Evolutionary conservation across 2,113 vertebrate genomes (phyloP).

Genomic region (Indri indri): DNA sequence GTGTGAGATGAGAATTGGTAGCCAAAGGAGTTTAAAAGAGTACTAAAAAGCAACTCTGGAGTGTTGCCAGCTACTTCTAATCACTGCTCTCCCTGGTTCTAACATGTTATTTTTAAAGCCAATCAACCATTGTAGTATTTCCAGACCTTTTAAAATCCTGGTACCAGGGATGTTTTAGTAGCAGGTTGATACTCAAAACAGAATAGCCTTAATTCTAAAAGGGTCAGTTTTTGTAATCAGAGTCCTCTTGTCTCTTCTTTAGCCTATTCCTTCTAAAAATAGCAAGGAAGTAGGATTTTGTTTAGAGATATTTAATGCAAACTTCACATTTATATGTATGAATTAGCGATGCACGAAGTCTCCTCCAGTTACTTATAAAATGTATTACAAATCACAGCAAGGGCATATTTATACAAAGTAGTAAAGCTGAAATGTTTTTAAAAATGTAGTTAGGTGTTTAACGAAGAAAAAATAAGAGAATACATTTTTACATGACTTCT

Average conservation of each 20-base stretch:
- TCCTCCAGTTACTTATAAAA: conserved; percentile 56
- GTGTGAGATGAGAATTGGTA: conserved; percentile 40
- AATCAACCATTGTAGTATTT: conserved; percentile 61
- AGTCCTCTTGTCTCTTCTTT: conserved; percentile 35
- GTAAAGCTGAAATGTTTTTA: conserved; percentile 42
- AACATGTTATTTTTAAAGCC: conserved; percentile 59
- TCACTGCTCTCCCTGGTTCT: conserved; percentile 33
- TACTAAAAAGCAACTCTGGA: conserved; percentile 52
- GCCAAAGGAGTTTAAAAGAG: conserved; percentile 47
- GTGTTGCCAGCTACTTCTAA: conserved; percentile 54
- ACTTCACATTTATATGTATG: conserved; percentile 65
- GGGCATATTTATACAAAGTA: conserved; percentile 37
- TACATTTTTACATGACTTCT: conserved; percentile 7
- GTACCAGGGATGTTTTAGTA: conserved; percentile 30
- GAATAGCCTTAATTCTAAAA: conserved; percentile 61
- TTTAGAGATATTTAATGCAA: conserved; percentile 62
- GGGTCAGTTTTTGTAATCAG: conserved; percentile 47
- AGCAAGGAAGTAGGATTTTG: conserved; percentile 48
- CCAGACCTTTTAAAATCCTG: conserved; percentile 47
- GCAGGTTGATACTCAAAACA: conserved; percentile 49
- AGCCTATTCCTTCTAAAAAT: conserved; percentile 49
- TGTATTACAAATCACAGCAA: conserved; percentile 61
- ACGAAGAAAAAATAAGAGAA: conserved; percentile 37
- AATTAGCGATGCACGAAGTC: conserved; percentile 53
- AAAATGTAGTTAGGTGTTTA: conserved; percentile 41